Percentiles rank a stretch among this genome's conserved stretches.
Evolutionary conservation across 2,888 invertebrate genomes (phyloP).

Genomic region (Fragum fragum): DNA sequence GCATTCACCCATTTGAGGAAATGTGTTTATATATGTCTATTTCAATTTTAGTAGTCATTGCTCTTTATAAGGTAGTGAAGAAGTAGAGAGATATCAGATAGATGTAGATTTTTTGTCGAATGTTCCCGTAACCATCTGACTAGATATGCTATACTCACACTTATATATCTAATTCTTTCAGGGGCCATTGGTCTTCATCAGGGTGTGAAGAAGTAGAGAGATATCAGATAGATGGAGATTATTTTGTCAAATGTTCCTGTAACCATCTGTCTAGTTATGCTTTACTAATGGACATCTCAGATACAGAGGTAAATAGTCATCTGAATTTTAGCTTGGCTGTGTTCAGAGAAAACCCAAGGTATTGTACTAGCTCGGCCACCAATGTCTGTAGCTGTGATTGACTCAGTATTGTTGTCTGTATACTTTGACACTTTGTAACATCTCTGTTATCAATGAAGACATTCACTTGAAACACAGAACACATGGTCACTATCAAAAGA

Average conservation of each 20-base stretch:
- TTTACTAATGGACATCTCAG: slow-evolving; percentile 94
- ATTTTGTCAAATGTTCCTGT: slow-evolving; percentile 95
- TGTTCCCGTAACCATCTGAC: slow-evolving; percentile 97
- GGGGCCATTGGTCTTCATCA: slow-evolving; percentile 94
- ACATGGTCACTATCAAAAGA: no score
- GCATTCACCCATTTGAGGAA: no score
- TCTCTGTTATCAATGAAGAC: no score
- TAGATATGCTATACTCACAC: slow-evolving; percentile 95
- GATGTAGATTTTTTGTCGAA: slow-evolving; percentile 89
- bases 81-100: slow-evolving; percentile 89
- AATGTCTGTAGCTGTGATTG: no score
- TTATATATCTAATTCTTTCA: no score
- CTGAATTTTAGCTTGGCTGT: no score
- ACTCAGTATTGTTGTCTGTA: no score
- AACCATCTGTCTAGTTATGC: slow-evolving; percentile 96
- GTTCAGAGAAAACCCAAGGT: no score
- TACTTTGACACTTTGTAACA: no score
- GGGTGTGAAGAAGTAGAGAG: slow-evolving; percentile 93
- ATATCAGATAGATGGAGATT: slow-evolving; percentile 83
- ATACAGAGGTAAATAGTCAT: slow-evolving; percentile 91
- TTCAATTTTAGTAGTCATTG: slow-evolving; percentile 90
- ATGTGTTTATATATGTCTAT: no score
- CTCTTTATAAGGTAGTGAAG: slow-evolving; percentile 96
- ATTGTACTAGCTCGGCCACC: no score
- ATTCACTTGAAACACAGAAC: no score